Evolutionary conservation across 64 coral and sea anemone genomes (phyloP).

Genomic region (Dendrophyllia cribrosa): DNA sequence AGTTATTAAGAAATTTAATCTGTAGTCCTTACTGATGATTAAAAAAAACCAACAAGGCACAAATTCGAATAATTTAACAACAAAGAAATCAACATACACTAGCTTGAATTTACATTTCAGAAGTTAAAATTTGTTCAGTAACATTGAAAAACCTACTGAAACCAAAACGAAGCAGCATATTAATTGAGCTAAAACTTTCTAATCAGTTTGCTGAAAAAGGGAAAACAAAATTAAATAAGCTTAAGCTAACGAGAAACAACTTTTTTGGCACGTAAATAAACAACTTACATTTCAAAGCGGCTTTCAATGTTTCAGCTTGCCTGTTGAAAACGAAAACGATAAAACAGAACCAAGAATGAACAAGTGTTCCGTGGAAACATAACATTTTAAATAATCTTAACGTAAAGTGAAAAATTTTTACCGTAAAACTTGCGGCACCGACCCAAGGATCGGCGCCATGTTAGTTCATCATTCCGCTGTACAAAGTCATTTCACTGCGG

Average conservation of each 20-base stretch:
- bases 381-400: not conserved
- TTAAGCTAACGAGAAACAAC: not conserved
- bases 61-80: too few relatives aligned
- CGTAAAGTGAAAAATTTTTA: conserved; percentile 21
- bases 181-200: not conserved
- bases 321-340: conserved; percentile 11
- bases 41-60: too few relatives aligned
- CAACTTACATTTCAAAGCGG: conserved; percentile 78
- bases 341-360: conserved; percentile 12
- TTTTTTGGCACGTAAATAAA: conserved; percentile 14
- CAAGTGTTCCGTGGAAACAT: not conserved
- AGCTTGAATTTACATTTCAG: not conserved
- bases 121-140: not conserved
- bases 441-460: conserved; percentile 72
- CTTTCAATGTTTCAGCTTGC: conserved; percentile 70
- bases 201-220: not conserved
- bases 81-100: not conserved
- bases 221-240: not conserved
- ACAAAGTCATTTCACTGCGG: conserved; percentile 17
- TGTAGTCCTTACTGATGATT: too few relatives aligned
- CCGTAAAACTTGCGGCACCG: conserved; percentile 77
- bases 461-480: conserved; percentile 57
- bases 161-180: too few relatives aligned
- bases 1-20: too few relatives aligned
- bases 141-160: too few relatives aligned